Conservation (phyloP, 2,888 invertebrate species). For the Amphipoea oculea region DNA sequence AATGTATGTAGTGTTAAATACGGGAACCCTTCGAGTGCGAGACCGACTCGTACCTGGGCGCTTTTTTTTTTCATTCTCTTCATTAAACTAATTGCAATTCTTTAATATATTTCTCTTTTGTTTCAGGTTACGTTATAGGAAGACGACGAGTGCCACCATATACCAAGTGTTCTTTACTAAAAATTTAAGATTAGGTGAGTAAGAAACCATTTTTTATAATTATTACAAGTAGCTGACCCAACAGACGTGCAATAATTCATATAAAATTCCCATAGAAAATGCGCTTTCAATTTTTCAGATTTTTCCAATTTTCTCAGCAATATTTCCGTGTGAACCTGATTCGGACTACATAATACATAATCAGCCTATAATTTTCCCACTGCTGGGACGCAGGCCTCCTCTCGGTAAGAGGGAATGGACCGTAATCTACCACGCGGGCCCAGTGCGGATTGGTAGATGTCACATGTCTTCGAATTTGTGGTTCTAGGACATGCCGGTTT, state of each 20-base stretch:
- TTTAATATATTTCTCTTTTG: conserved; percentile 76
- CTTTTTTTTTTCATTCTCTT: too few species aligned
- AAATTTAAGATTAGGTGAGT: conserved; percentile 89
- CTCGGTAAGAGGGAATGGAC: too few species aligned
- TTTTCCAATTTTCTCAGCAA: background rate
- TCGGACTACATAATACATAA: too few species aligned
- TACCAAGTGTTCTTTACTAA: conserved; percentile 90
- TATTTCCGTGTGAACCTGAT: too few species aligned
- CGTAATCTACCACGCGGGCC: too few species aligned
- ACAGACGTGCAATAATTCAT: background rate
- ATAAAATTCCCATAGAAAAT: background rate
- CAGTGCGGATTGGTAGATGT: too few species aligned
- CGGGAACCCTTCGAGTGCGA: too few species aligned
- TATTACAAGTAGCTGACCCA: background rate
- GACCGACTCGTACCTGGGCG: too few species aligned
- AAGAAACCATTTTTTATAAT: background rate
- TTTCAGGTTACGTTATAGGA: conserved; percentile 91
- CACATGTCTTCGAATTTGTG: too few species aligned
- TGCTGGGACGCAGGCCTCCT: too few species aligned
- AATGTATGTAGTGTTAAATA: background rate
- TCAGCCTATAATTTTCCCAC: too few species aligned
- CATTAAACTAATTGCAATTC: background rate
- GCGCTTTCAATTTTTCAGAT: background rate
- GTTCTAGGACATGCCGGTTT: too few species aligned
- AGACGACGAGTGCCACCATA: conserved; percentile 88